Percentiles rank a stretch among this genome's conserved stretches.
These are phyloP conservation scores for Doryteuthis pealeii DNA, from an alignment of 1,140 invertebrate species.

Conservation along the genomic window DNA sequence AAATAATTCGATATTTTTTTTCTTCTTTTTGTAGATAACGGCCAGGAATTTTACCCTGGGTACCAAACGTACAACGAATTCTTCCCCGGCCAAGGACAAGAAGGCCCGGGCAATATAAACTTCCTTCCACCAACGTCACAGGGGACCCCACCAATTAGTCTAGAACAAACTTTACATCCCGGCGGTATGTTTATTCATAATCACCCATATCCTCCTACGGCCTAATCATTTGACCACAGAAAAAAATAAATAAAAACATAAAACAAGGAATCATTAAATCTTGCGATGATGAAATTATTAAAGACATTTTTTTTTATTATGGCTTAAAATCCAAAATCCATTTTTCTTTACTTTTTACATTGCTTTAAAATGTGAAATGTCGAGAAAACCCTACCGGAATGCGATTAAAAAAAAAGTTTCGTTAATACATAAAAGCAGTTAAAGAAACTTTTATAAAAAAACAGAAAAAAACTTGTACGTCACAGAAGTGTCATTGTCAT, in stretches of 20 bases:
- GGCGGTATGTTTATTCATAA: slow-evolving; percentile 31
- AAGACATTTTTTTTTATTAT: too few species aligned
- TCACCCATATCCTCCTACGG: slow-evolving; percentile 23
- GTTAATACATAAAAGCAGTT: too few species aligned
- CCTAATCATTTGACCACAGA: slow-evolving; percentile 16
- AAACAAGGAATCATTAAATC: not conserved
- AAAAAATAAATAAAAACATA: not conserved
- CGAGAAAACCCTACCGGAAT: too few species aligned
- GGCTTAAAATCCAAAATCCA: too few species aligned
- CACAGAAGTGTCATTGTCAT: too few species aligned
- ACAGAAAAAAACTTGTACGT: too few species aligned
- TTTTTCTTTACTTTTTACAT: too few species aligned
- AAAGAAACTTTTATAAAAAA: too few species aligned
- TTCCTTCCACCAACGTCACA: slow-evolving; percentile 65
- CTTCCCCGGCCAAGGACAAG: slow-evolving; percentile 70
- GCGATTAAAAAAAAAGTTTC: too few species aligned
- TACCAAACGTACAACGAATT: slow-evolving; percentile 81
- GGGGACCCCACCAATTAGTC: slow-evolving; percentile 35
- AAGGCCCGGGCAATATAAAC: slow-evolving; percentile 58
- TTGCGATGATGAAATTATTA: too few species aligned
- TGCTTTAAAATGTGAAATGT: too few species aligned
- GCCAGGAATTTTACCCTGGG: slow-evolving; percentile 80
- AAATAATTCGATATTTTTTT: too few species aligned
- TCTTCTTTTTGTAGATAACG: slow-evolving; percentile 77
- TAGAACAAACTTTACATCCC: slow-evolving; percentile 36